Conservation (phyloP, 2,797 vertebrate species). For the Avahi laniger region DNA sequence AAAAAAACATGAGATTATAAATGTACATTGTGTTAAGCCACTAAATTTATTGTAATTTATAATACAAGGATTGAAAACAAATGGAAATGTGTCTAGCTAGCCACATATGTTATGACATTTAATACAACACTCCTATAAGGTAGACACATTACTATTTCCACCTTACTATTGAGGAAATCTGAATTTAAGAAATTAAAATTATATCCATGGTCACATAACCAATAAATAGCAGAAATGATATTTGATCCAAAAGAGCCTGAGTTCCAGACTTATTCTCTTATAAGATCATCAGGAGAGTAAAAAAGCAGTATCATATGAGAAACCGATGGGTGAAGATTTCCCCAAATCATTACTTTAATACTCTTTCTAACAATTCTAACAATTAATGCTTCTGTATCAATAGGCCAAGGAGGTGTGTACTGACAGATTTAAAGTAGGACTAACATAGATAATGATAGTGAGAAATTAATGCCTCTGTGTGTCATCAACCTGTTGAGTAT, state of each 20-base stretch:
- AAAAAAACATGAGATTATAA: background rate
- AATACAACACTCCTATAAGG: background rate
- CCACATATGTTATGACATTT: fast-evolving
- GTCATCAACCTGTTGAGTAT: background rate
- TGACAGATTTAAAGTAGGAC: background rate
- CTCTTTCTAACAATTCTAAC: background rate
- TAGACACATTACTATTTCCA: background rate
- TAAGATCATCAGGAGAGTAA: background rate
- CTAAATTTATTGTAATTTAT: background rate
- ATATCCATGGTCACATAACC: background rate
- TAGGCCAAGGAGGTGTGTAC: background rate
- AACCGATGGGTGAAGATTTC: background rate
- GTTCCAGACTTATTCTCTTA: background rate
- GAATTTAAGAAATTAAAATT: background rate
- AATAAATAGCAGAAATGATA: background rate
- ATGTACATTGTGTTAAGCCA: background rate
- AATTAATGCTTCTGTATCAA: background rate
- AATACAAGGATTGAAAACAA: background rate
- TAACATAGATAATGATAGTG: background rate
- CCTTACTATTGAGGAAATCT: background rate
- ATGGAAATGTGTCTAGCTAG: background rate
- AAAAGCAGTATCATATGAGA: background rate
- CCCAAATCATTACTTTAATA: background rate
- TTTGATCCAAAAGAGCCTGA: background rate
- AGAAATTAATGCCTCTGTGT: background rate